A percentile compares a stretch with the other conserved stretches of the same genome.
Conservation (phyloP, 2,113 vertebrate species). For the Syrmaticus mikado region DNA sequence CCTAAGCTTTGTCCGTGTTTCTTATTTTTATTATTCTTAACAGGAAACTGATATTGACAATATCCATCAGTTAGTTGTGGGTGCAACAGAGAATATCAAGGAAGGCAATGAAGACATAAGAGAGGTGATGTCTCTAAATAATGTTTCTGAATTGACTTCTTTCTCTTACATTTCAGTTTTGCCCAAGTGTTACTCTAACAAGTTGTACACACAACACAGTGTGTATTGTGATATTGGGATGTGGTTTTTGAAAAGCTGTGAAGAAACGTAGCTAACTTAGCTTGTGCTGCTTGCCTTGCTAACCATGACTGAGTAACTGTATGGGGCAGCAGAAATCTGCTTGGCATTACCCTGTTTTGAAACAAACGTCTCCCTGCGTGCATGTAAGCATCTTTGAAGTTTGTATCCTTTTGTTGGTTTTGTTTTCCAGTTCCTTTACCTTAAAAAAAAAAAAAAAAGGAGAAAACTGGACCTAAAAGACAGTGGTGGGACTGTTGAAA, state of each 20-base stretch:
- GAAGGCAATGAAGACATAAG: conserved; percentile 98
- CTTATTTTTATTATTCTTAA: neutral
- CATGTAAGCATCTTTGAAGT: neutral
- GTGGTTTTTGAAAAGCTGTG: accelerated
- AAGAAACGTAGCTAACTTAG: neutral
- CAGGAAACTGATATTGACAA: conserved; percentile 94
- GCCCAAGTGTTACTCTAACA: neutral
- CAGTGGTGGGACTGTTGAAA: neutral
- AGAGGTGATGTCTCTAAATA: conserved; percentile 80
- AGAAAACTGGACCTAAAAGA: neutral
- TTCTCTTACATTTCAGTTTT: neutral
- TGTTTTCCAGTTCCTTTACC: neutral
- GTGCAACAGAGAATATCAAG: conserved; percentile 97
- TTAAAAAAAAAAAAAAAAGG: neutral
- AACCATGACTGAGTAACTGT: neutral
- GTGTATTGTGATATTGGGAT: neutral
- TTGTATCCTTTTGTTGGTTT: neutral
- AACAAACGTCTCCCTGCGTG: neutral
- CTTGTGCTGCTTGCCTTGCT: neutral
- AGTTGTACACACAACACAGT: accelerated
- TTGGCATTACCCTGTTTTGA: neutral
- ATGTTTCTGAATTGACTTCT: neutral
- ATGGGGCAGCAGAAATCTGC: neutral
- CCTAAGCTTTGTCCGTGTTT: neutral
- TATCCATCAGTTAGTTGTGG: conserved; percentile 95